These are phyloP conservation scores for Calonectris borealis DNA, from an alignment of 2,113 vertebrate genomes.

Conservation along the genomic window DNA sequence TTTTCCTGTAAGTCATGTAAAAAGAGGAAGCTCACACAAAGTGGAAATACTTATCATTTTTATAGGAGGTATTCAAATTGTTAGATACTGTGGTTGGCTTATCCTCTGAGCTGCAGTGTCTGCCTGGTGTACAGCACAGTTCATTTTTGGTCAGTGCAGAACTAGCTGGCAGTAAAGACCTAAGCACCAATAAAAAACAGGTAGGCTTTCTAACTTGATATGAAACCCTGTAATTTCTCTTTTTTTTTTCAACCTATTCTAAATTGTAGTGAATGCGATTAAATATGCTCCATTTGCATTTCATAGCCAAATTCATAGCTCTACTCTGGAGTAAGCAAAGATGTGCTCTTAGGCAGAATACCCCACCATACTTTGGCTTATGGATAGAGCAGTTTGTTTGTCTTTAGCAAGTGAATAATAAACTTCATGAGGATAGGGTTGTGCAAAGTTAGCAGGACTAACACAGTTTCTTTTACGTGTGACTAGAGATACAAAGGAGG, in stretches of 20 bases:
- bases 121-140: background rate
- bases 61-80: background rate
- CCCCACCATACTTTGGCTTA: background rate
- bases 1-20: background rate
- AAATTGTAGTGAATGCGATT: background rate
- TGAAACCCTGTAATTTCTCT: background rate
- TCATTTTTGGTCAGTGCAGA: background rate
- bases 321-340: background rate
- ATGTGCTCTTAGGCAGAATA: background rate
- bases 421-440: background rate
- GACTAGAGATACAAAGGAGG: background rate
- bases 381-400: background rate
- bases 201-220: background rate
- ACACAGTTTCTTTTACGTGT: background rate
- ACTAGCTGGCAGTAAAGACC: background rate
- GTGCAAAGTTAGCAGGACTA: background rate
- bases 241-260: background rate
- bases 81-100: background rate
- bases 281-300: background rate
- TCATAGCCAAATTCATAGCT: background rate
- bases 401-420: background rate
- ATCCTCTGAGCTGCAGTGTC: background rate
- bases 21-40: background rate
- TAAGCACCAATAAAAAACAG: background rate
- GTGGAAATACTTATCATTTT: background rate